Evolutionary conservation across 2,113 vertebrate genomes (phyloP), one percentile per base, ranked within the genome.

Genomic region (Bufo bufo): DNA sequence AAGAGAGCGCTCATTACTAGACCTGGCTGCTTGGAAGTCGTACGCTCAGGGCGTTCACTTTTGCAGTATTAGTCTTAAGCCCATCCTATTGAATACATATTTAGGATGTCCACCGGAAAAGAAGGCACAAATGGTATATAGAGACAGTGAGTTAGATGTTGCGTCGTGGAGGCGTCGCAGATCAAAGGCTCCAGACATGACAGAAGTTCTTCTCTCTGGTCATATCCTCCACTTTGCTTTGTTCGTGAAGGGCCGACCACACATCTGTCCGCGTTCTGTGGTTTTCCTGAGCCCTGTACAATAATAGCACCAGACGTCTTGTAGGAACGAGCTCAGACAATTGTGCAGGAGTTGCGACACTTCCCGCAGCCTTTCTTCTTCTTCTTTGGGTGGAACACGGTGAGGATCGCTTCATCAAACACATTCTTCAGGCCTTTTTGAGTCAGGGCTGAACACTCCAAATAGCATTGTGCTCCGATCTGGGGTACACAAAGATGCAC

Each of bases 401-500:
- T 97, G 91, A 97, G 93, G 90, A 97, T 97, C 2, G 97, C 97
- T 92, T 97, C 97, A 0, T 97, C 97, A 0, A 97, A 97, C 87
- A 97, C 97, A 0, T 96, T 94, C 91, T 97, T 97, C 77, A 97
- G 95, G 81, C 97, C 97, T 91, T 97, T 97, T 92, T 97, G 97
- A 0, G 97, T 97, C 90, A 97, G 93, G 2, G 97, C 96, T 0
- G 97, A 97, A 81, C 97, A 97, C 89, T 97, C 96, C 91, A 97
- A 89, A 59, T 97, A 97, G 91, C 97, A 97, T 89, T 97, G 96
- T 6, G 97, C 97, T 90, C 97, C 97, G 0, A 97, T 97, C 97
- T 97, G 2, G 83, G 59, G 89, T 86, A 81, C 11, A 69, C 20
- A 84, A 54, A 82, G 61, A 90, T 12, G 6, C 3, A 13, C 43